phyloP scores from a whole-genome alignment of 2,113 vertebrate species.

The Neodontobutis hainanensis region DNA sequence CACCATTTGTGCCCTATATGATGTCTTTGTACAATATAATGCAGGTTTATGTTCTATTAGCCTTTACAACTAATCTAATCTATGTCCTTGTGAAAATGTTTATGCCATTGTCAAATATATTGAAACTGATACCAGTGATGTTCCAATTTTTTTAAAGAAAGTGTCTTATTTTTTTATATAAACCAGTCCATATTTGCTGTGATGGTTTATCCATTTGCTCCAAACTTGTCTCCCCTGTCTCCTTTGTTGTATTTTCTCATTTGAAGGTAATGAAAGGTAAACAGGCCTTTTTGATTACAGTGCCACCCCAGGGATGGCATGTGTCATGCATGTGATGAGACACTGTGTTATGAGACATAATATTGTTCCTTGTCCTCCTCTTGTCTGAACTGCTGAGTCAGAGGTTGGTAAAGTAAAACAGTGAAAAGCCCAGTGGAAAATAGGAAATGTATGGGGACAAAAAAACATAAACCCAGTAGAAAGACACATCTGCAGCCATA shows the following conservation, averaged over 20 bases:
- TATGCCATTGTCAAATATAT: conserved; percentile 63
- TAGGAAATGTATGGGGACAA: conserved; percentile 21
- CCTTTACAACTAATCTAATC: conserved; percentile 63
- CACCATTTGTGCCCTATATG: conserved; percentile 82
- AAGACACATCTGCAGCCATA: neutral
- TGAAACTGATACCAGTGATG: conserved; percentile 71
- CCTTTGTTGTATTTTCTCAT: conserved; percentile 56
- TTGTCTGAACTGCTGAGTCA: conserved; percentile 76
- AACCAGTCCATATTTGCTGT: conserved; percentile 52
- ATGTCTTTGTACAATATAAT: conserved; percentile 74
- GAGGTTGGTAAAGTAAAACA: conserved; percentile 46
- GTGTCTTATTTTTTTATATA: conserved; percentile 82
- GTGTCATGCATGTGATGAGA: conserved; percentile 38
- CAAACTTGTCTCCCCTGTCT: conserved; percentile 22
- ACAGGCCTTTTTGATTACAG: conserved; percentile 75
- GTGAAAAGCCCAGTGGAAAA: conserved; percentile 29
- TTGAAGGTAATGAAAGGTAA: conserved; percentile 80
- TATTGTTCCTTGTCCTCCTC: conserved; percentile 78
- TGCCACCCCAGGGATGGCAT: conserved; percentile 55
- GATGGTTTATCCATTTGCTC: conserved; percentile 35
- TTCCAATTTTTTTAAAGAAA: conserved; percentile 83
- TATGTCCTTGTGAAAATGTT: conserved; percentile 67
- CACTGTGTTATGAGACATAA: conserved; percentile 80
- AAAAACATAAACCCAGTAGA: neutral
- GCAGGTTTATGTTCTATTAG: conserved; percentile 68